phyloP scores from a whole-genome alignment of 2,888 invertebrate species.

The Liopterus haemorrhoidalis region DNA sequence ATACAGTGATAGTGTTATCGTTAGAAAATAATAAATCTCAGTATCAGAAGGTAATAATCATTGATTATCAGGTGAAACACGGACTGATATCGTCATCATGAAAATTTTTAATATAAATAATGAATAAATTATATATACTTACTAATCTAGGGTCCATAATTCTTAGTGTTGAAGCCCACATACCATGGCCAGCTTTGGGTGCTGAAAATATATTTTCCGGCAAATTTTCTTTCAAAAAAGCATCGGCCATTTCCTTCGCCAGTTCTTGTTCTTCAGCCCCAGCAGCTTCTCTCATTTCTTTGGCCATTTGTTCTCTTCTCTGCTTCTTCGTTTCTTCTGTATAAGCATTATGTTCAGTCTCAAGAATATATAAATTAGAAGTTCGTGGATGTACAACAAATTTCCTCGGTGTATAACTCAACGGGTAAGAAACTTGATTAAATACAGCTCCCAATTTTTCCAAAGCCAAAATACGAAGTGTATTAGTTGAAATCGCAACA shows the following conservation, averaged over 20 bases:
- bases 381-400: constrained; percentile 91
- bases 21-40: constrained; percentile 6
- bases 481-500: constrained; percentile 97
- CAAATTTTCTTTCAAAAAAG: constrained; percentile 88
- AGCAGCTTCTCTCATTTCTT: constrained; percentile 96
- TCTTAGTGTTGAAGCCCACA: constrained; percentile 92
- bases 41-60: constrained; percentile 14
- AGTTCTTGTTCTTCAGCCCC: constrained; percentile 92
- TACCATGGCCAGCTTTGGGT: constrained; percentile 89
- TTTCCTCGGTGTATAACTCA: constrained; percentile 93
- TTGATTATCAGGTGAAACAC: constrained; percentile 21
- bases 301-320: constrained; percentile 90
- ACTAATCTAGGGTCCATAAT: constrained; percentile 75
- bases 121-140: constrained; percentile 10
- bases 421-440: constrained; percentile 87
- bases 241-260: constrained; percentile 96
- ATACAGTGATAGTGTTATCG: neutral
- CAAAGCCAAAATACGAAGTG: constrained; percentile 90
- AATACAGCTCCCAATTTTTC: constrained; percentile 98
- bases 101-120: constrained; percentile 9
- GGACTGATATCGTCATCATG: constrained; percentile 17
- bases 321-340: constrained; percentile 94
- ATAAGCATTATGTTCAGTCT: constrained; percentile 98
- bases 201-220: constrained; percentile 93
- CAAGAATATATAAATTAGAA: constrained; percentile 82